Evolutionary conservation across 35 echinoderm and acorn worm genomes (phyloP), one percentile per base, ranked within the genome.

Genomic region (Ophioderma brevispina): DNA sequence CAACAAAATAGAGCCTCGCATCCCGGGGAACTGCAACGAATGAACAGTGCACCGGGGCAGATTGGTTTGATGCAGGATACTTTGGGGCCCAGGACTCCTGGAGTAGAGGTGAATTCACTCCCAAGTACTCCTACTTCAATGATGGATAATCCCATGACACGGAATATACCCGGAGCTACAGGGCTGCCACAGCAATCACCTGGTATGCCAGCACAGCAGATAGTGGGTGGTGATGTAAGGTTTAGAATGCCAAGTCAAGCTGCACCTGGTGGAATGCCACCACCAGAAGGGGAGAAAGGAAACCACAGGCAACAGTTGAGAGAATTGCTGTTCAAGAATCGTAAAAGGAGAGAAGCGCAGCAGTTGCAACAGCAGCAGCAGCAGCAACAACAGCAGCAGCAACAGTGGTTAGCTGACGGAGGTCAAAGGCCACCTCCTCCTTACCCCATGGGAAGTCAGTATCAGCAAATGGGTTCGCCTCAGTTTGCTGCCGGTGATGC

Each of bases 381-480:
- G 81, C 83, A 85, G 15, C 83, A 85, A 59, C 43, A 59, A 55
- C 81, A 84, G 75, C 91, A 93, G 38, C 91, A 92, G 37, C 94
- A 89, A 49, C 86, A 84, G 32, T 96, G 94, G 94, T 81, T 79
- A 28, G 86, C 43, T 77, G 94, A 96, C 5, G 86, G 83, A 49
- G 56, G 76, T 11, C 90, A 92, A 28, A 87, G 90, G 78, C 97
- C 97, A 17, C 97, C 97, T 10, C 97, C 97, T 37, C 97, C 97
- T 33, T 99, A 99, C 82, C 97, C 97, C 30, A 50, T 59, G 37
- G 88, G 89, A 31, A 81, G 75, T 64, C 82, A 91, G 55, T 86
- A 13, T 70, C 59, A 70, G 23, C 59, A 6, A 30, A 70, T 70
- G 59, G 37, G 36, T 32, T 33, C 85, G 41, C 38, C 39, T 33